A percentile compares a stretch with the other conserved stretches of the same genome.
Evolutionary conservation across 2,797 vertebrate genomes (phyloP).

Genomic region (Anguilla obscura): DNA sequence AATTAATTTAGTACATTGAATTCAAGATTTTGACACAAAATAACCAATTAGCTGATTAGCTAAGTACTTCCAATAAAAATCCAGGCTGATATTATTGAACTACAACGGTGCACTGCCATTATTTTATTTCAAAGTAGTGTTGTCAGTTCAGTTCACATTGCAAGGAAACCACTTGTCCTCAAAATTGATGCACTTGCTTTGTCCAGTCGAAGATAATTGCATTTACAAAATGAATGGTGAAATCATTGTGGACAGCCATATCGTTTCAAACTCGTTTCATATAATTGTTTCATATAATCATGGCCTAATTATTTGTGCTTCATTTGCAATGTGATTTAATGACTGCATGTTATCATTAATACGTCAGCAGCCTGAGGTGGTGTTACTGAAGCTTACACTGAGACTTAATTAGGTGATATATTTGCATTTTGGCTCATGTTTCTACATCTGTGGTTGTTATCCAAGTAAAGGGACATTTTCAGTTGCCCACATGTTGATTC

Average conservation of each 20-base stretch:
- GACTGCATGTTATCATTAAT: not conserved
- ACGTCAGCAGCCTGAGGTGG: not conserved
- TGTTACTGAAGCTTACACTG: not conserved
- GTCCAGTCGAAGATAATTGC: not conserved
- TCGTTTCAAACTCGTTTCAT: not conserved
- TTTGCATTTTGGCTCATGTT: not conserved
- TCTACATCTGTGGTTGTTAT: not conserved
- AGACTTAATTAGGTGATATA: not conserved
- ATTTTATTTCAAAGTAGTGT: not conserved
- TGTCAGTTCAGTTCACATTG: not conserved
- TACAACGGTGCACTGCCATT: not conserved
- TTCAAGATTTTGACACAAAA: not conserved
- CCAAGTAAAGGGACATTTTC: not conserved
- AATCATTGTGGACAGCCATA: not conserved
- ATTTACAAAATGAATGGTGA: not conserved
- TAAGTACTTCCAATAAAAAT: conserved; percentile 1
- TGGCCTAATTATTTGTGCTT: not conserved
- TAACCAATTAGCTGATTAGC: not conserved
- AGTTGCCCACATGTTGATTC: not conserved
- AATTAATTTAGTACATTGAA: not conserved
- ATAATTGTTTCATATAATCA: not conserved
- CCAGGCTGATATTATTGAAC: not conserved
- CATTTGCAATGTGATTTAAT: not conserved
- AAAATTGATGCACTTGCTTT: not conserved
- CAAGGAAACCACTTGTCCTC: not conserved